Conservation (phyloP, 2,888 invertebrate species). For the Adelphocoris suturalis region DNA sequence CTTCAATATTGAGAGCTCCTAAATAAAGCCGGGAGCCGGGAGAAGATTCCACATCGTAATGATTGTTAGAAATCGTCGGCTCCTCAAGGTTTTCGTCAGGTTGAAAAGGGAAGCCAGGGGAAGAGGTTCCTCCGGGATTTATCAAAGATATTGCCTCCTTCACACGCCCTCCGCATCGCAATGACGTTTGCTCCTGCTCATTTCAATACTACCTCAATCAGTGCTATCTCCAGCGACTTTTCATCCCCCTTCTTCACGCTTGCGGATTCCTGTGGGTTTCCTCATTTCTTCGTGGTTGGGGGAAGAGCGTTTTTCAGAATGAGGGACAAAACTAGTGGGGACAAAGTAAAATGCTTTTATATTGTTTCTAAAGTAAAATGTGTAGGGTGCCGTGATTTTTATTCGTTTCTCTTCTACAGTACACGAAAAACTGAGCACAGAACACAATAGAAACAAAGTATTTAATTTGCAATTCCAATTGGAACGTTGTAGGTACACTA, state of each 20-base stretch:
- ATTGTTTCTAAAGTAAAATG: too few relatives aligned
- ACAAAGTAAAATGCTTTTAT: too few relatives aligned
- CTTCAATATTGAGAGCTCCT: conserved; percentile 58
- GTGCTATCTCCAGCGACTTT: conserved; percentile 43
- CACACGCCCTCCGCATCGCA: conserved; percentile 61
- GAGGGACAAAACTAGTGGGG: too few relatives aligned
- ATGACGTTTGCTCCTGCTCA: conserved; percentile 65
- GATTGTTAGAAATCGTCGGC: conserved; percentile 53
- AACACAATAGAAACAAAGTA: too few relatives aligned
- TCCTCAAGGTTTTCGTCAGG: conserved; percentile 13
- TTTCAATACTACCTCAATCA: conserved; percentile 64
- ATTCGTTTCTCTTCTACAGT: too few relatives aligned
- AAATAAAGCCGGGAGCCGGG: conserved; percentile 41
- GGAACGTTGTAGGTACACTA: too few relatives aligned
- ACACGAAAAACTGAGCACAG: too few relatives aligned
- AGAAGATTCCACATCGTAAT: conserved; percentile 64
- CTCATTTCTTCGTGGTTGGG: conserved; percentile 2
- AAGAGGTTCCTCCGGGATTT: conserved; percentile 33
- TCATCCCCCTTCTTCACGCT: conserved; percentile 17
- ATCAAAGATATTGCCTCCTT: conserved; percentile 59
- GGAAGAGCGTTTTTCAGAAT: too few relatives aligned
- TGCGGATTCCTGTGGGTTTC: neutral
- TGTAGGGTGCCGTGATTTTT: too few relatives aligned
- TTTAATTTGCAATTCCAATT: too few relatives aligned
- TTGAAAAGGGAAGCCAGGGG: conserved; percentile 17